These are phyloP conservation scores for Eupristina koningsbergeri DNA, from an alignment of 1,140 invertebrate species.

Conservation along the genomic window DNA sequence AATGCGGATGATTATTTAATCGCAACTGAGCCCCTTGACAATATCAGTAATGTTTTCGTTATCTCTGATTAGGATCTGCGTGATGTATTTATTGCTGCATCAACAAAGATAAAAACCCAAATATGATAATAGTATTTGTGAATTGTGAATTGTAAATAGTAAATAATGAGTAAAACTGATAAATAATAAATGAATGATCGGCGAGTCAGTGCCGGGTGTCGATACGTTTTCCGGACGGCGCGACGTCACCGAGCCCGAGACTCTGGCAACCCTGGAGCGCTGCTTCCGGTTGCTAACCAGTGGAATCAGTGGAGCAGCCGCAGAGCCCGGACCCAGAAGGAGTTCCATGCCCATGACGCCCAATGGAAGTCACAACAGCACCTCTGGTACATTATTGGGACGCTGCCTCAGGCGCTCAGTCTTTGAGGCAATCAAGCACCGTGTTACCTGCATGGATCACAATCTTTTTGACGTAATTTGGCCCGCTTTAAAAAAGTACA, in stretches of 20 bases:
- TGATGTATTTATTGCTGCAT: neutral
- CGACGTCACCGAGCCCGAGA: slow-evolving; percentile 79
- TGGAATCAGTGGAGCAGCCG: slow-evolving; percentile 68
- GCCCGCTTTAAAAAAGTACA: slow-evolving; percentile 83
- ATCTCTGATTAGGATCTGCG: too few species aligned
- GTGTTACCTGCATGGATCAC: slow-evolving; percentile 83
- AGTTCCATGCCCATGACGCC: slow-evolving; percentile 71
- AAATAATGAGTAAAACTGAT: too few species aligned
- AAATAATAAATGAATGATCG: neutral
- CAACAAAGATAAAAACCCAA: too few species aligned
- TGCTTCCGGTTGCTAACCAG: slow-evolving; percentile 81
- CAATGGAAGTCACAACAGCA: slow-evolving; percentile 64
- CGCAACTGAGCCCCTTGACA: too few species aligned
- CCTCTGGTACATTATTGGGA: slow-evolving; percentile 75
- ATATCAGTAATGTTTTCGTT: too few species aligned
- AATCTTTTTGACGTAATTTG: slow-evolving; percentile 87
- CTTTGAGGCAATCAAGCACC: slow-evolving; percentile 81
- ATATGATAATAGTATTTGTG: too few species aligned
- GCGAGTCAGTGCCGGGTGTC: slow-evolving; percentile 75
- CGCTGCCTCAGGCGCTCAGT: slow-evolving; percentile 79
- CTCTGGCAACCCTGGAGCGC: slow-evolving; percentile 79
- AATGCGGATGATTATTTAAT: too few species aligned
- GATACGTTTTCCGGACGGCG: slow-evolving; percentile 81
- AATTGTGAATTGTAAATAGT: too few species aligned
- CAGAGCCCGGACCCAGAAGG: slow-evolving; percentile 69